A percentile compares a stretch with the other conserved stretches of the same genome.
Evolutionary conservation across 2,113 vertebrate genomes (phyloP).

Genomic region (Circaetus gallicus): DNA sequence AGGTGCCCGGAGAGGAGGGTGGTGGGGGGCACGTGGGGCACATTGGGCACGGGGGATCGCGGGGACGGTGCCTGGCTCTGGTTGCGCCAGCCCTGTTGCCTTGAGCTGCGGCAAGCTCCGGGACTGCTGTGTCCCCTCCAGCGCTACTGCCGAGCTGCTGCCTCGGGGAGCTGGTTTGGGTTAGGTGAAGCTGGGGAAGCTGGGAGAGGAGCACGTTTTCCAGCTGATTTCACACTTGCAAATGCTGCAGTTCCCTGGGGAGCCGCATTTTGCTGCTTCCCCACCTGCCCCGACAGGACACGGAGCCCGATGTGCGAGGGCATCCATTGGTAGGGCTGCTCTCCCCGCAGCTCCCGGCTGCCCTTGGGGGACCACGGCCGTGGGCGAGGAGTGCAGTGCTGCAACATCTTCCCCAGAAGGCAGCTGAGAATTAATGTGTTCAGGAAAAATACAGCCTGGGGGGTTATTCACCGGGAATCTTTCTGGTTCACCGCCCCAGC

Average conservation of each 20-base stretch:
- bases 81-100: not conserved
- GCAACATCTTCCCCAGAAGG: not conserved
- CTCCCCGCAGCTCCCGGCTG: not conserved
- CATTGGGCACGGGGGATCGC: accelerated
- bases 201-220: not conserved
- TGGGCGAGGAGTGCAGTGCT: not conserved
- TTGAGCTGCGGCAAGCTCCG: accelerated
- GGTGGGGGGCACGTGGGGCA: not conserved
- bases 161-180: not conserved
- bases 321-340: not conserved
- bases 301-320: not conserved
- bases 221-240: not conserved
- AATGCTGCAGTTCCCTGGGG: not conserved
- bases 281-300: no score
- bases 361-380: not conserved
- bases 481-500: not conserved
- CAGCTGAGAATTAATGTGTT: not conserved
- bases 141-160: not conserved
- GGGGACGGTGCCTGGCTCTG: accelerated
- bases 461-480: not conserved
- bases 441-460: not conserved
- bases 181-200: not conserved
- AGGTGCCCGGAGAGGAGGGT: not conserved
- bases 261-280: accelerated
- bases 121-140: not conserved